Evolutionary conservation across 2,888 invertebrate species (phyloP).

Genomic region (Carpatolechia fugitivella): DNA sequence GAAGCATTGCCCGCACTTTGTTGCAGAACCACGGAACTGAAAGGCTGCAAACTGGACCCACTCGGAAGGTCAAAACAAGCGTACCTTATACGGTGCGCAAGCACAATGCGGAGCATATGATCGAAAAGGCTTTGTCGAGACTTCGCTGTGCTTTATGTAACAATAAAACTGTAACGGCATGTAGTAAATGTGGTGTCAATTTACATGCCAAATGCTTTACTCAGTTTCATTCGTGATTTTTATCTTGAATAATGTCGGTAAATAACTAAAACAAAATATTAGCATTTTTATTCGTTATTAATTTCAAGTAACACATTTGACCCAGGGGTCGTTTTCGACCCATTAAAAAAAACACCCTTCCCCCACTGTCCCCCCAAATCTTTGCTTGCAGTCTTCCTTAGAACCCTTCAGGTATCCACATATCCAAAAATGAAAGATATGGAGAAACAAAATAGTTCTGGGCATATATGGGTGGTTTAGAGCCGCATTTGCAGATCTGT

Average conservation of each 20-base stretch:
- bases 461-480: too few relatives aligned
- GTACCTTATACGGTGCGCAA: constrained; percentile 16
- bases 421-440: too few relatives aligned
- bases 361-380: too few relatives aligned
- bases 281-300: too few relatives aligned
- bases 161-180: background rate
- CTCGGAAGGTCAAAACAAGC: background rate
- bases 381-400: too few relatives aligned
- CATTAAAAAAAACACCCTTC: background rate
- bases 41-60: constrained; percentile 8
- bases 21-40: constrained; percentile 13
- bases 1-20: constrained; percentile 11
- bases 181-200: background rate
- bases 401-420: too few relatives aligned
- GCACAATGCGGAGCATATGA: constrained; percentile 15
- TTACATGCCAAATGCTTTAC: background rate
- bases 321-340: background rate
- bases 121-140: background rate
- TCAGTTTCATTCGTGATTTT: constrained; percentile 14
- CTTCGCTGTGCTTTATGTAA: background rate
- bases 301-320: background rate
- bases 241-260: too few relatives aligned
- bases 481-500: too few relatives aligned
- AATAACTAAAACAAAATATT: too few relatives aligned
- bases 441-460: too few relatives aligned